Conservation (phyloP, 1,140 invertebrate genomes). For the Drosophila biarmipes region DNA sequence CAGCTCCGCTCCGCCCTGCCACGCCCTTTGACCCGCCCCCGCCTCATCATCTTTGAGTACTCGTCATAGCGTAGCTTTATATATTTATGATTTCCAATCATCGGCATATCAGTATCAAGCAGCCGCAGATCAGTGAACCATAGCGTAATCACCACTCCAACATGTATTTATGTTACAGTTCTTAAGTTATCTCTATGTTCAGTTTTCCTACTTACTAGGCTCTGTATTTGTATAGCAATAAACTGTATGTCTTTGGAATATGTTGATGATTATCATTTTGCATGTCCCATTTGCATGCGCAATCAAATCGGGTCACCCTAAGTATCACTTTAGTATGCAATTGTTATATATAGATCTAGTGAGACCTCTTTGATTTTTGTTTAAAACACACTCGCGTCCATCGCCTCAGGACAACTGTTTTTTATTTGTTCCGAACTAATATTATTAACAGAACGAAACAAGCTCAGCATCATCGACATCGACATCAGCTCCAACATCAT, state of each 20-base stretch:
- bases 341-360: slow-evolving; percentile 23
- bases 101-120: slow-evolving; percentile 22
- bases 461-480: slow-evolving; percentile 58
- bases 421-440: slow-evolving; percentile 82
- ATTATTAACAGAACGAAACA: slow-evolving; percentile 84
- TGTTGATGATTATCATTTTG: slow-evolving; percentile 61
- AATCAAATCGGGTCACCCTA: slow-evolving; percentile 31
- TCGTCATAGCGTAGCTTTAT: slow-evolving; percentile 26
- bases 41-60: slow-evolving; percentile 34
- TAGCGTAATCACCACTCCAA: slow-evolving; percentile 41
- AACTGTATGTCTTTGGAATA: slow-evolving; percentile 38
- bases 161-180: slow-evolving; percentile 30
- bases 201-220: slow-evolving; percentile 27
- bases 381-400: slow-evolving; percentile 39
- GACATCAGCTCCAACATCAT: slow-evolving; percentile 9
- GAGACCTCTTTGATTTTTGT: slow-evolving; percentile 63
- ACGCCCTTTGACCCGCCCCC: slow-evolving; percentile 22
- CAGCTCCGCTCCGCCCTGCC: slow-evolving; percentile 31
- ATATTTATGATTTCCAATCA: slow-evolving; percentile 50
- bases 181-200: slow-evolving; percentile 48
- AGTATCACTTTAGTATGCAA: slow-evolving; percentile 45
- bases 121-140: slow-evolving; percentile 49
- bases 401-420: slow-evolving; percentile 54
- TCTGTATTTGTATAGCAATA: slow-evolving; percentile 28
- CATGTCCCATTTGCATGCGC: slow-evolving; percentile 68